These are phyloP conservation scores for Drosophila paulistorum DNA, from an alignment of 1,140 invertebrate genomes.

Conservation along the genomic window DNA sequence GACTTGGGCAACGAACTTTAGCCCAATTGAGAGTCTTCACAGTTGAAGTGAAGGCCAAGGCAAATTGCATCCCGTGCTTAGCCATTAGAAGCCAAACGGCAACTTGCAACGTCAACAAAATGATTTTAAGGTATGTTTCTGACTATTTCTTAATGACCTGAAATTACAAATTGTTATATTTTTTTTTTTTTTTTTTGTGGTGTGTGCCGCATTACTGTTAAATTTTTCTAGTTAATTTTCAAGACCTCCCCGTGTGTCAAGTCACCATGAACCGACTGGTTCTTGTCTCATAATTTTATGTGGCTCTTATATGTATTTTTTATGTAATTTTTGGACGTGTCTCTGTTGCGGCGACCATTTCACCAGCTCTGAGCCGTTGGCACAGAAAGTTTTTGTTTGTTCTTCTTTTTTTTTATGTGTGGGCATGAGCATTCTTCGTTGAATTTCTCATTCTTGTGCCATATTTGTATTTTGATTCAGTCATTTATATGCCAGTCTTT, in stretches of 20 bases:
- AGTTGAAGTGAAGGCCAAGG: not conserved
- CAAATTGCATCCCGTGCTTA: slow-evolving; percentile 27
- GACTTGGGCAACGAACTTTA: slow-evolving; percentile 56
- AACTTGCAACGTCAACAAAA: slow-evolving; percentile 75
- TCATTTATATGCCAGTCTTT: slow-evolving; percentile 68
- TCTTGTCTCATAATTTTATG: slow-evolving; percentile 28
- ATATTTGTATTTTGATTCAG: slow-evolving; percentile 65
- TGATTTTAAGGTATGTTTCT: slow-evolving; percentile 75
- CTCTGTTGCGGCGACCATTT: slow-evolving; percentile 43
- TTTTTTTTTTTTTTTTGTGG: slow-evolving; percentile 29
- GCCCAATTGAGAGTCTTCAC: not conserved
- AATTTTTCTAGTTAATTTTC: slow-evolving; percentile 62
- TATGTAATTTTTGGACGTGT: slow-evolving; percentile 61
- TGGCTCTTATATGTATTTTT: slow-evolving; percentile 28
- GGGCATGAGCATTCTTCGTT: slow-evolving; percentile 30
- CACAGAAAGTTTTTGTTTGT: slow-evolving; percentile 58
- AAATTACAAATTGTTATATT: slow-evolving; percentile 19
- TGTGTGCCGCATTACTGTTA: slow-evolving; percentile 10
- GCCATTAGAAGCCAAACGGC: slow-evolving; percentile 65
- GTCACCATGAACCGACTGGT: slow-evolving; percentile 31
- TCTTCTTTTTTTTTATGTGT: slow-evolving; percentile 36
- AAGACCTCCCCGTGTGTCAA: slow-evolving; percentile 38
- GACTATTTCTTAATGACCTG: slow-evolving; percentile 63
- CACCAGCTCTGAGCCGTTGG: slow-evolving; percentile 41
- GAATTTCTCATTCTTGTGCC: slow-evolving; percentile 39